Evolutionary conservation across 1,140 invertebrate species (phyloP).

Genomic region (Pectinophora gossypiella): DNA sequence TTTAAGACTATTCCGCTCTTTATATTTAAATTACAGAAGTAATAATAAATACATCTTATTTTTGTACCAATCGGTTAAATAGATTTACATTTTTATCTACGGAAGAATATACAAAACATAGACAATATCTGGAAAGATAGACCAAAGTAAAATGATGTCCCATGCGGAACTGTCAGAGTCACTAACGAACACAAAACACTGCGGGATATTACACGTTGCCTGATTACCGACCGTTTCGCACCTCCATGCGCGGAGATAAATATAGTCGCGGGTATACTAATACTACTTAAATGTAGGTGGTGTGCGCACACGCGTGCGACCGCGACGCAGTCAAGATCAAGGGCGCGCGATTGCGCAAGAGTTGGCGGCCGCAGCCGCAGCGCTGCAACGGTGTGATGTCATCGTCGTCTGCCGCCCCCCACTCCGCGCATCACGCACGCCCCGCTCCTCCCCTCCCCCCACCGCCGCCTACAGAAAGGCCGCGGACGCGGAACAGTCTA

Average conservation of each 20-base stretch:
- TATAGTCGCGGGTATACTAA: conserved; percentile 53
- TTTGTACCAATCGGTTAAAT: too few relatives aligned
- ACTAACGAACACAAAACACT: conserved; percentile 29
- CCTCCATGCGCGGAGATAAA: conserved; percentile 63
- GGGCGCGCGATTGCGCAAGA: conserved; percentile 70
- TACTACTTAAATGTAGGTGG: conserved; percentile 44
- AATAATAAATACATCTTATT: too few relatives aligned
- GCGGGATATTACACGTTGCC: conserved; percentile 26
- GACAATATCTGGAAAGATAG: too few relatives aligned
- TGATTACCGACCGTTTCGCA: conserved; percentile 54
- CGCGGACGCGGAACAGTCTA: conserved; percentile 62
- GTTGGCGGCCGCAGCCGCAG: conserved; percentile 66
- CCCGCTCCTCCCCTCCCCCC: too few relatives aligned
- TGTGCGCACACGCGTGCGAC: conserved; percentile 59
- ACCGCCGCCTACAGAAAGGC: conserved; percentile 53
- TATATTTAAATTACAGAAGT: too few relatives aligned
- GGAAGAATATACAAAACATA: too few relatives aligned
- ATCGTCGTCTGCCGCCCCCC: conserved; percentile 51
- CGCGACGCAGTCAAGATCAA: conserved; percentile 71
- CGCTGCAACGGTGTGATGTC: conserved; percentile 61
- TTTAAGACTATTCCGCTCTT: too few relatives aligned
- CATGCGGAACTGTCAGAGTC: conserved; percentile 28
- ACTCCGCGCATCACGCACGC: conserved; percentile 28
- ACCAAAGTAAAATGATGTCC: neutral
- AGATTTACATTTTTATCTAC: too few relatives aligned